Base-by-base conservation (phyloP, 64 coral and sea anemone genomes). In the Anthopleura sola region DNA sequence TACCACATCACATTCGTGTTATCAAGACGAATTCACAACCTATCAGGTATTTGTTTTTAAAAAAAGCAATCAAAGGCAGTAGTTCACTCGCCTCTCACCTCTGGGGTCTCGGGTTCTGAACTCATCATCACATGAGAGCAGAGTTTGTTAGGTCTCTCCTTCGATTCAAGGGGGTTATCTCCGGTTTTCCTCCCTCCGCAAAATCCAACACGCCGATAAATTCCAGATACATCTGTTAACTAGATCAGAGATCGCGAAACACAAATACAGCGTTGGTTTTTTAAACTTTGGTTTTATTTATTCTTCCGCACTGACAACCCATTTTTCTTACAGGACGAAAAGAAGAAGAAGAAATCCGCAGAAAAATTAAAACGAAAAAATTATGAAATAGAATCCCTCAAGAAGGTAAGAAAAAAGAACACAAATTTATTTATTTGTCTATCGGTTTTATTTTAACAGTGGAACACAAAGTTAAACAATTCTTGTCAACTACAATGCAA, bases 351-450 rank as follows among this genome's bases (percentile, higher is more conserved):
- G 47, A 95, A 95, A 81, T 87, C 91, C 47, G 77, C 83, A 50
- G 93, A 92, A 48, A 95, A 92, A 79, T 48, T 95, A 34, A 95
- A 92, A 51, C 64, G 93, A 82, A 95, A 95, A 89, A 95, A 92
- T 20, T 95, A 95, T 49, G 93, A 95, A 84, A 95, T 95, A 86
- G 93, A 95, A 83, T 92, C 93, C 6, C 62, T 95, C 5, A 95
- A 95, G 88, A 95, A 95, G 93, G 93, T 92, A 81, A 80, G n/a
- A 15, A 32, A 29, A 68, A 32, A 14, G 29, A 21, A 62, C 16
- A 32, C 26, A 14, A 44, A 24, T n/a, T 6, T 62, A 3, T 62
- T 62, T 62, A 62, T 2, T 24, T 62, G 40, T 50, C 78, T 40
- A 18, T 26, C 16, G n/a, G 0, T 8, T 62, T 62, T 62, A 48